Percentiles rank a stretch among this genome's conserved stretches.
Evolutionary conservation across 2,797 vertebrate species (phyloP).

Genomic region (Acanthurus leucopareius): DNA sequence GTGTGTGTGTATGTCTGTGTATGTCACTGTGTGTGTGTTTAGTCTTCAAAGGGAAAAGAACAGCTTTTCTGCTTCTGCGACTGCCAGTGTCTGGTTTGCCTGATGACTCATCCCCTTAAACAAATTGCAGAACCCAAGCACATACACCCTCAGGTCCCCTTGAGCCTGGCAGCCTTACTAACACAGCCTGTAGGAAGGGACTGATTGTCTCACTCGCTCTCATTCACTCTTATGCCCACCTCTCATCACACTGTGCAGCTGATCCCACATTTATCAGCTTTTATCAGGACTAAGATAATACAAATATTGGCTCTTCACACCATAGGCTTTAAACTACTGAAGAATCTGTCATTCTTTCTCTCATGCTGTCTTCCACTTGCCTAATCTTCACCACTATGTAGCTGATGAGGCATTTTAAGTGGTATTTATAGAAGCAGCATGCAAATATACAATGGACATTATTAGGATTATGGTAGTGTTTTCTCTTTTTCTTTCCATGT

Average conservation of each 20-base stretch:
- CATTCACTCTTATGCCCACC: not conserved
- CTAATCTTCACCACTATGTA: not conserved
- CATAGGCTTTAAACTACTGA: not conserved
- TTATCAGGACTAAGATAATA: not conserved
- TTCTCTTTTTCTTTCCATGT: not conserved
- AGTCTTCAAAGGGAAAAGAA: conserved; percentile 54
- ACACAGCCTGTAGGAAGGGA: conserved; percentile 32
- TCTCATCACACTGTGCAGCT: conserved; percentile 5
- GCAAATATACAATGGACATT: conserved; percentile 6
- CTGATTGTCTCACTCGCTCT: conserved; percentile 19
- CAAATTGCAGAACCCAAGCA: conserved; percentile 54
- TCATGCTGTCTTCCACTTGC: not conserved
- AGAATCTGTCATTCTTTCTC: not conserved
- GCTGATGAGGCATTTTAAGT: conserved; percentile 9
- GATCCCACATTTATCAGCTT: conserved; percentile 15
- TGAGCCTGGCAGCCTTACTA: conserved; percentile 50
- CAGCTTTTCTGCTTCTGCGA: conserved; percentile 36
- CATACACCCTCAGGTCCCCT: conserved; percentile 48
- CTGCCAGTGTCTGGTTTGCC: conserved; percentile 58
- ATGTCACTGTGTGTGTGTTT: conserved; percentile 66
- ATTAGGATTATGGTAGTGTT: conserved; percentile 24
- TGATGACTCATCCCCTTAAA: conserved; percentile 71
- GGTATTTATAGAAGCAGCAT: conserved; percentile 4
- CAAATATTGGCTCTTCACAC: conserved; percentile 1
- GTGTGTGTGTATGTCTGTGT: conserved; percentile 71